These are phyloP conservation scores for Lasioglossum pauxillum DNA, from an alignment of 2,888 invertebrate species.

Conservation along the genomic window DNA sequence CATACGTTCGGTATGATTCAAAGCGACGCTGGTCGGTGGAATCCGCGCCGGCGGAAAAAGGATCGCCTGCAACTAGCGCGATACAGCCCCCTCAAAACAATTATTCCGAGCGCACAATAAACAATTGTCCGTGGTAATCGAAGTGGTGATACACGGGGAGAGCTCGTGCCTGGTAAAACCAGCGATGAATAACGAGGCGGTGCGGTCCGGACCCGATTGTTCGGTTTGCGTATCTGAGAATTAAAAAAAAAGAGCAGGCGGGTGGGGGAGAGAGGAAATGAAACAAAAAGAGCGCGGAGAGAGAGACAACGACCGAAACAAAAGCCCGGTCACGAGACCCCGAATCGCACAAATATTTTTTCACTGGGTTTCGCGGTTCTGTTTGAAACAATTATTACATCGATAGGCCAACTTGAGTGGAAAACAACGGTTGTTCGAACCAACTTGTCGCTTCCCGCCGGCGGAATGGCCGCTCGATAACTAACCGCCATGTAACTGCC, in stretches of 20 bases:
- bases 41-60: neutral
- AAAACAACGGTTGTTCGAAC: constrained; percentile 14
- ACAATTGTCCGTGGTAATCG: constrained; percentile 65
- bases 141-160: constrained; percentile 59
- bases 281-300: neutral
- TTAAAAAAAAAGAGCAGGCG: neutral
- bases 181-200: constrained; percentile 49
- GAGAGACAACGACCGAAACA: neutral
- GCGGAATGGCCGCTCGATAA: neutral
- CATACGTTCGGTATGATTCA: constrained; percentile 5
- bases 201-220: constrained; percentile 26
- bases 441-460: neutral
- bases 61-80: constrained; percentile 1
- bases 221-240: constrained; percentile 31
- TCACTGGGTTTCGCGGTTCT: neutral
- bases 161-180: constrained; percentile 34
- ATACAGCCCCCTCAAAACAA: constrained; percentile 57
- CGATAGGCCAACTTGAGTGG: constrained; percentile 10
- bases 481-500: neutral
- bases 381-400: constrained; percentile 31
- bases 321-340: constrained; percentile 2
- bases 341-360: neutral
- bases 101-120: constrained; percentile 59
- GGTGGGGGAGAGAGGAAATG: too few species aligned
- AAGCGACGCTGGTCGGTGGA: neutral